Evolutionary conservation across 2,113 vertebrate genomes (phyloP).

Genomic region (Caranx ignobilis): DNA sequence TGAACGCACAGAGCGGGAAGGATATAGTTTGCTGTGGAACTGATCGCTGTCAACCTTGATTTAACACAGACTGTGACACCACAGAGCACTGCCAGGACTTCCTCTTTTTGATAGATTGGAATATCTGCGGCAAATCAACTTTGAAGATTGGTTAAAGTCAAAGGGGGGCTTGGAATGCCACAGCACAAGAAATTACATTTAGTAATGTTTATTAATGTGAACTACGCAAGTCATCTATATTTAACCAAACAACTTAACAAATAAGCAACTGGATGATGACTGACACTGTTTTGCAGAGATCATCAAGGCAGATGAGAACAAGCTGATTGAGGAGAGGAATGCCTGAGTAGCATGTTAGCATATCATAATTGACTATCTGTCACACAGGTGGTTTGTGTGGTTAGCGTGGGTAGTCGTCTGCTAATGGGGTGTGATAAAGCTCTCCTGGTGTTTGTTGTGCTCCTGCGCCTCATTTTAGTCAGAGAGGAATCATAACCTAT

Average conservation of each 20-base stretch:
- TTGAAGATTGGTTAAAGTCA: conserved; percentile 1
- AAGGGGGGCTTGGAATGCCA: background rate
- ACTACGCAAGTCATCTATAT: background rate
- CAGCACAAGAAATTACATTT: background rate
- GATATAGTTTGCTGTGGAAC: conserved; percentile 31
- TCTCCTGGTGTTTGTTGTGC: conserved; percentile 75
- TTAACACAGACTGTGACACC: conserved; percentile 21
- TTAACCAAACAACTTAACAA: background rate
- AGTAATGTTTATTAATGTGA: background rate
- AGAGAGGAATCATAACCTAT: conserved; percentile 64
- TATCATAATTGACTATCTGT: conserved; percentile 59
- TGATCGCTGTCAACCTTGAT: conserved; percentile 50
- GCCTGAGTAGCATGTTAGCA: conserved; percentile 41
- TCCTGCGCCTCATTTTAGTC: conserved; percentile 61
- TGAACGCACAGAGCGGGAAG: conserved; percentile 12
- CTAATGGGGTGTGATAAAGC: conserved; percentile 62
- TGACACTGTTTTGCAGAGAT: conserved; percentile 40
- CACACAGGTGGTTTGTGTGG: conserved; percentile 73
- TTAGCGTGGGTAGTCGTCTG: conserved; percentile 66
- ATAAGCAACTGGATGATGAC: conserved; percentile 5
- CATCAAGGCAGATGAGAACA: conserved; percentile 62
- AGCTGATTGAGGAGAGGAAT: conserved; percentile 65
- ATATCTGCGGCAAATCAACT: conserved; percentile 29
- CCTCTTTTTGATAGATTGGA: conserved; percentile 33
- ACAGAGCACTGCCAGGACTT: conserved; percentile 15